Conservation (phyloP, 1,140 invertebrate species). For the Pygmarrhopalites habei region DNA sequence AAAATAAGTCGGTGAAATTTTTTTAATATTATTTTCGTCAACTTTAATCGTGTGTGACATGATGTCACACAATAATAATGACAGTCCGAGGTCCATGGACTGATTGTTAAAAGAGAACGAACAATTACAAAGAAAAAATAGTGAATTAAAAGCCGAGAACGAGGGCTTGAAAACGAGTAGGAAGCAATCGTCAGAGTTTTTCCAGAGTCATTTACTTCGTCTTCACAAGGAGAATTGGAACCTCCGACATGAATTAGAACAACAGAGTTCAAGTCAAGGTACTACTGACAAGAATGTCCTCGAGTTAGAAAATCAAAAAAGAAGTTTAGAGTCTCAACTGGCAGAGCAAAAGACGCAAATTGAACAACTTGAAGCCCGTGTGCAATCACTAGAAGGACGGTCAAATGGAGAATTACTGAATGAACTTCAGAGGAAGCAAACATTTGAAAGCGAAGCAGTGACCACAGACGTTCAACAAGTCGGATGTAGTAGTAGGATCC, state of each 20-base stretch:
- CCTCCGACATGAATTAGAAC: slow-evolving; percentile 87
- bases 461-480: slow-evolving; percentile 69
- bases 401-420: slow-evolving; percentile 78
- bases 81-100: too few relatives aligned
- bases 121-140: slow-evolving; percentile 70
- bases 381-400: slow-evolving; percentile 88
- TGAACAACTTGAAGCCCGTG: slow-evolving; percentile 92
- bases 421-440: slow-evolving; percentile 80
- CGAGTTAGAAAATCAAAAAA: slow-evolving; percentile 93
- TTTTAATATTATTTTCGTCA: too few relatives aligned
- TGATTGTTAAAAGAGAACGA: slow-evolving; percentile 74
- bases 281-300: slow-evolving; percentile 97
- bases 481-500: too few relatives aligned
- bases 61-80: too few relatives aligned
- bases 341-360: slow-evolving; percentile 88
- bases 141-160: slow-evolving; percentile 80
- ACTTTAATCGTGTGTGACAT: too few relatives aligned
- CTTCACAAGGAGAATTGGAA: slow-evolving; percentile 89
- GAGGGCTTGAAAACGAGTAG: slow-evolving; percentile 94
- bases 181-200: slow-evolving; percentile 96
- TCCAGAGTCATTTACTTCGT: slow-evolving; percentile 83
- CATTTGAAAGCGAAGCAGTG: slow-evolving; percentile 77
- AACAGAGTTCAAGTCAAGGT: slow-evolving; percentile 88
- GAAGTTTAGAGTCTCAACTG: slow-evolving; percentile 82
- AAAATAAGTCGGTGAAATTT: too few relatives aligned